These are phyloP conservation scores for Catalaphyllia jardinei DNA, from an alignment of 64 coral and sea anemone genomes.

Conservation along the genomic window DNA sequence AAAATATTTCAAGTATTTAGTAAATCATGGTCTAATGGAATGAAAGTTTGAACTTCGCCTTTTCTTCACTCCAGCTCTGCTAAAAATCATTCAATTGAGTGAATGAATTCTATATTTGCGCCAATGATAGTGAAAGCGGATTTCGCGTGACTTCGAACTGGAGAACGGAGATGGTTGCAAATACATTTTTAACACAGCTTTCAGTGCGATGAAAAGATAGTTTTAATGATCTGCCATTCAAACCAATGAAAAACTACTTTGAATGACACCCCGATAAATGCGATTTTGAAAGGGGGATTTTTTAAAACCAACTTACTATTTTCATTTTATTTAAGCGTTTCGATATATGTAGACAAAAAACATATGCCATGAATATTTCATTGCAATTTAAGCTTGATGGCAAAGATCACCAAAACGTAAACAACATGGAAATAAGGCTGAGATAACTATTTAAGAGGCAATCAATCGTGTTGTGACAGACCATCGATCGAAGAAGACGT, in stretches of 20 bases:
- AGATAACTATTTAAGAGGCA: not conserved
- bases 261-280: not conserved
- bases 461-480: not conserved
- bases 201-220: not conserved
- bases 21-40: not conserved
- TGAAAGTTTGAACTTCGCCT: not conserved
- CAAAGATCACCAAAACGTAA: not conserved
- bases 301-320: not conserved
- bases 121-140: not conserved
- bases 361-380: not conserved
- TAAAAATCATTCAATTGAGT: not conserved
- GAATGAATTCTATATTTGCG: not conserved
- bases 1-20: not conserved
- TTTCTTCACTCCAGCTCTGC: not conserved
- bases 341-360: not conserved
- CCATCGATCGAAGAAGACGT: not conserved
- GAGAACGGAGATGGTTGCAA: too few species aligned
- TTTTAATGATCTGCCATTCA: not conserved
- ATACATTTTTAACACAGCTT: too few species aligned
- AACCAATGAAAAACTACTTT: not conserved
- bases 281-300: not conserved
- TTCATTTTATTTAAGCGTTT: too few species aligned
- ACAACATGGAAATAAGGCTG: not conserved
- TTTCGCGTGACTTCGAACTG: not conserved
- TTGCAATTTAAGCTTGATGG: not conserved